Evolutionary conservation across 2,888 invertebrate genomes (phyloP).

Genomic region (Drosophila rubida): DNA sequence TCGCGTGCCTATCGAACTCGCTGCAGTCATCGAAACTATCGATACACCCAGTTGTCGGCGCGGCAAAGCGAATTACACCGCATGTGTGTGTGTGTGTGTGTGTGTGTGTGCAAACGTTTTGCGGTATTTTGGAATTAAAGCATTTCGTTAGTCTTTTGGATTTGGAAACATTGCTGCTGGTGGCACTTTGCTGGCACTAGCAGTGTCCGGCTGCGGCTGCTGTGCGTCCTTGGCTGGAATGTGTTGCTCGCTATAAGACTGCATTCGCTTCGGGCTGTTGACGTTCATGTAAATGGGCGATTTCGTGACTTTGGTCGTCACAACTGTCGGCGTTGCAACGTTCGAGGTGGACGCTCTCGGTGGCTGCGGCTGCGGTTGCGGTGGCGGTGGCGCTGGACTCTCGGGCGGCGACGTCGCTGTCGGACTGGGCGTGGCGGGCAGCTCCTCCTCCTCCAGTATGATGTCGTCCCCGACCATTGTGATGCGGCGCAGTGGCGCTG

Average conservation of each 20-base stretch:
- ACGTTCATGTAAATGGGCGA: conserved; percentile 77
- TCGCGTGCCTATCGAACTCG: neutral
- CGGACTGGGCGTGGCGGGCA: conserved; percentile 51
- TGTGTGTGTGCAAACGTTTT: conserved; percentile 33
- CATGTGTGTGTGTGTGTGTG: conserved; percentile 6
- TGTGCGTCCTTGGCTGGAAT: conserved; percentile 70
- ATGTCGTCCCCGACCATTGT: conserved; percentile 83
- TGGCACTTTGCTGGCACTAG: conserved; percentile 60
- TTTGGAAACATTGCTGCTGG: conserved; percentile 51
- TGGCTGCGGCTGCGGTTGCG: conserved; percentile 21
- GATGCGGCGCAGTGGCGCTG: conserved; percentile 74
- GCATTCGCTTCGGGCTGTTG: conserved; percentile 78
- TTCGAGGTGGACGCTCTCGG: neutral
- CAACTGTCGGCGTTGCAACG: conserved; percentile 18
- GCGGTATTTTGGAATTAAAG: conserved; percentile 75
- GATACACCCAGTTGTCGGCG: neutral
- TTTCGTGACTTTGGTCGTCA: conserved; percentile 37
- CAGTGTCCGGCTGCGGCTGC: conserved; percentile 20
- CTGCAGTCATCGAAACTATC: neutral
- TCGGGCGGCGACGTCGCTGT: conserved; percentile 26
- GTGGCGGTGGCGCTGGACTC: conserved; percentile 18
- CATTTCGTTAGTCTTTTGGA: conserved; percentile 82
- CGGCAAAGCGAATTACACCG: neutral
- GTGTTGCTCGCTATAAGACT: conserved; percentile 75
- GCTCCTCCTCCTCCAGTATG: conserved; percentile 83